Conservation (phyloP, 2,797 vertebrate genomes). For the Rhyacichthys aspro region DNA sequence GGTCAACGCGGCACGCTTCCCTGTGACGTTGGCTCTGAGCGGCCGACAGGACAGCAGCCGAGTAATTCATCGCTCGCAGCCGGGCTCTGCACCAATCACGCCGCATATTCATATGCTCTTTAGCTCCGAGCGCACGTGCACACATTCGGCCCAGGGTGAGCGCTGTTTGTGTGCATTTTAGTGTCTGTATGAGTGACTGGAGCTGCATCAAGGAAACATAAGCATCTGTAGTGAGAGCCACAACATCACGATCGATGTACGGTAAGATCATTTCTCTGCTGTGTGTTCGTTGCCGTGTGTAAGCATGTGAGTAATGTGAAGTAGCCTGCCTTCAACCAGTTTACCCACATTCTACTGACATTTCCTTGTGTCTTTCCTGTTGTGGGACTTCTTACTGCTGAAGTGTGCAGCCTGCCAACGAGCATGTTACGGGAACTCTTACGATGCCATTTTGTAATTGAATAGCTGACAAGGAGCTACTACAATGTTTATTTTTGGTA, state of each 20-base stretch:
- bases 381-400: slow-evolving; percentile 16
- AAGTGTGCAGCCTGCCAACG: slow-evolving; percentile 23
- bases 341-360: slow-evolving; percentile 63
- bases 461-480: slow-evolving; percentile 12
- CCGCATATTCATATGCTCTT: slow-evolving; percentile 58
- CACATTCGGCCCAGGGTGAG: slow-evolving; percentile 61
- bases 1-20: slow-evolving; percentile 75
- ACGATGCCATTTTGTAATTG: slow-evolving; percentile 23
- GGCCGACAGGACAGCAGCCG: slow-evolving; percentile 36
- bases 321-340: slow-evolving; percentile 48
- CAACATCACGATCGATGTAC: slow-evolving; percentile 79
- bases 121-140: slow-evolving; percentile 70
- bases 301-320: slow-evolving; percentile 45
- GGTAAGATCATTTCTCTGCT: slow-evolving; percentile 71
- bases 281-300: slow-evolving; percentile 17
- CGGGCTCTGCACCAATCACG: slow-evolving; percentile 74
- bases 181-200: slow-evolving; percentile 53
- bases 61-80: slow-evolving; percentile 59
- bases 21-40: slow-evolving; percentile 59
- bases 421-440: slow-evolving; percentile 29
- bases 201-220: slow-evolving; percentile 66
- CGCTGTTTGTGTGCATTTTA: slow-evolving; percentile 37
- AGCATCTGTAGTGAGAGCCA: slow-evolving; percentile 55
- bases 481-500: slow-evolving; percentile 67
- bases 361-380: slow-evolving; percentile 30